Evolutionary conservation across 1,140 invertebrate species (phyloP), one percentile per base, ranked within the genome.

Genomic region (Mylabris phalerata): DNA sequence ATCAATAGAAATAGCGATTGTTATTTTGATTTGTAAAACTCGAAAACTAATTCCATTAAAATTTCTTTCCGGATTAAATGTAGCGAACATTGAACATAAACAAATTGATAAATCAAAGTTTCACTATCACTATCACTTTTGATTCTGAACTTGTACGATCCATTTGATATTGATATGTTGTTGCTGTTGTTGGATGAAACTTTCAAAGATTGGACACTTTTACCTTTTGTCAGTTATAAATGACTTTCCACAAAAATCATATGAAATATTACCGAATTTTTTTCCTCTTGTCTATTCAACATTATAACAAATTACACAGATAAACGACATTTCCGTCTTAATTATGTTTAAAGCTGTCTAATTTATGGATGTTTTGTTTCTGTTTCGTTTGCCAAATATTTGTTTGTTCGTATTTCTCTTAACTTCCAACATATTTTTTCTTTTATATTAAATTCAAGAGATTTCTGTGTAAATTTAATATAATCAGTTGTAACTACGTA

Each of bases 71-170:
- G 7, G 32, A 59, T 62, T 62, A 59, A 62, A 62, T 59, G 56
- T 55, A 54, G 50, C 13, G 61, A 60, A 63, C 60, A 43, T 7
- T 51, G 61, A 59, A 60, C 54, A 62, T 56, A 64, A 64, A 64
- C 63, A 64, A 46, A 52, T 9, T 47, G 45, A 62, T 65, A 62
- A 62, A 65, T 65, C 60, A 65, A 65, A 65, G 60, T 62, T 62
- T 59, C 63, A 65, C 63, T 65, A 65, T 65, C 63, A 57, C 49
- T 38, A 59, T 54, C 60, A 62, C 63, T 65, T 62, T 65, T 65
- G 63, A 65, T 62, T 62, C 60, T 27, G 49, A 41, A 59, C 50
- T 62, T 50, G 26, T 55, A 59, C 57, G 51, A 59, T 50, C 57
- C 57, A 59, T 62, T 62, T 55, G 44, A 55, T 46, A 50, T 47